Percentiles rank a stretch among this genome's conserved stretches.
Conservation (phyloP, 1,140 invertebrate species). For the Ectropis grisescens region DNA sequence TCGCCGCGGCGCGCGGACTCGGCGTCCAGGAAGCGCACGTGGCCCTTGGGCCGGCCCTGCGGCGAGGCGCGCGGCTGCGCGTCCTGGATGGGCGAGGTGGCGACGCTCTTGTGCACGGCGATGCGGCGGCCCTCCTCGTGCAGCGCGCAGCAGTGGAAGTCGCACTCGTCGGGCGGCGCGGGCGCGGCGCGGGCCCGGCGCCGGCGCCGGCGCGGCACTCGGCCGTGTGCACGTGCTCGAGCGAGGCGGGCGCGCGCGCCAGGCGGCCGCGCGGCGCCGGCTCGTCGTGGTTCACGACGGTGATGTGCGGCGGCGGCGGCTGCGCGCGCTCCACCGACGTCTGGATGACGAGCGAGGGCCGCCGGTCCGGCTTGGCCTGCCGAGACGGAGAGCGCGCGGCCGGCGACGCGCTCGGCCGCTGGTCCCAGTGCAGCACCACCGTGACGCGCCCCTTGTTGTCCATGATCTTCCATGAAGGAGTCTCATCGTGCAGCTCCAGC, state of each 20-base stretch:
- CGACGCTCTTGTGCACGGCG: constrained; percentile 90
- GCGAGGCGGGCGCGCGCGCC: constrained; percentile 77
- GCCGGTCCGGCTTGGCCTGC: constrained; percentile 70
- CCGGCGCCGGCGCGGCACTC: constrained; percentile 85
- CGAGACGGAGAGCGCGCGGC: constrained; percentile 74
- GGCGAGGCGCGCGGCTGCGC: constrained; percentile 76
- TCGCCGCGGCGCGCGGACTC: constrained; percentile 74
- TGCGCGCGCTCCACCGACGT: constrained; percentile 80
- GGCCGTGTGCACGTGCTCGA: constrained; percentile 84
- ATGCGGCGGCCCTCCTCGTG: constrained; percentile 93
- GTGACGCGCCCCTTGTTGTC: constrained; percentile 95
- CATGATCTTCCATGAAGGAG: constrained; percentile 97
- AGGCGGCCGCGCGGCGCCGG: constrained; percentile 73
- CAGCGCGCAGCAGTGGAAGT: constrained; percentile 94
- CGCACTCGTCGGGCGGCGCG: constrained; percentile 82
- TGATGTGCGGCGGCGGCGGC: constrained; percentile 82
- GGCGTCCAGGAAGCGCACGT: constrained; percentile 83
- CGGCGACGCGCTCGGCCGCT: constrained; percentile 76
- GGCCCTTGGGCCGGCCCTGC: constrained; percentile 72
- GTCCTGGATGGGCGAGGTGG: constrained; percentile 92
- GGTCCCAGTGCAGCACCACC: constrained; percentile 94
- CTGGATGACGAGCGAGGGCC: constrained; percentile 81
- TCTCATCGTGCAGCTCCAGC: constrained; percentile 93
- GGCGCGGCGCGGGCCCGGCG: constrained; percentile 69
- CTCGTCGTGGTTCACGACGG: constrained; percentile 91